Conservation (phyloP, 2,113 vertebrate species). For the Polypterus senegalus region DNA sequence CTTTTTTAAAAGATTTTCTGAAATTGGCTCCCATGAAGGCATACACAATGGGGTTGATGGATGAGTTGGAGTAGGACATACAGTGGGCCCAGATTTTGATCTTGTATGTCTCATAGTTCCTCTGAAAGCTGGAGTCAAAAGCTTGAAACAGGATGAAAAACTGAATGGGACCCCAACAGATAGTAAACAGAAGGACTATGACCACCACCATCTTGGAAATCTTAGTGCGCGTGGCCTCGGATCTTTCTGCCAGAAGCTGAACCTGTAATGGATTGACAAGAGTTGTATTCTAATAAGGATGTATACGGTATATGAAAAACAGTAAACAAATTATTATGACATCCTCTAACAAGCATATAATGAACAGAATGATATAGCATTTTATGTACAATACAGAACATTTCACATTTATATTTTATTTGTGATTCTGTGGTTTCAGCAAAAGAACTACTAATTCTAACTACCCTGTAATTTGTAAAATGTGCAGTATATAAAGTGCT, state of each 20-base stretch:
- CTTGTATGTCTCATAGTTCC: conserved; percentile 47
- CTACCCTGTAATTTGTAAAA: too few species aligned
- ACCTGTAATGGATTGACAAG: conserved; percentile 21
- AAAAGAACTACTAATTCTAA: too few species aligned
- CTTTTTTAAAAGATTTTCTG: conserved; percentile 47
- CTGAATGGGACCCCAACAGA: conserved; percentile 58
- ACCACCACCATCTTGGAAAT: conserved; percentile 52
- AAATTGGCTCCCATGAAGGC: conserved; percentile 56
- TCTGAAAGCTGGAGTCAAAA: conserved; percentile 30
- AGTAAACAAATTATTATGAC: too few species aligned
- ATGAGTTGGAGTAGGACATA: conserved; percentile 56
- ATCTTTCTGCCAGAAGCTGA: conserved; percentile 34
- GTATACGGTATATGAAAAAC: too few species aligned
- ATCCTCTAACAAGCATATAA: too few species aligned
- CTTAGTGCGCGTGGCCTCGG: conserved; percentile 27
- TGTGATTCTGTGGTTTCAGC: too few species aligned
- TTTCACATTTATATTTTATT: too few species aligned
- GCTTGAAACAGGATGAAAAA: conserved; percentile 49
- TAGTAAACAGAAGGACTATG: conserved; percentile 47
- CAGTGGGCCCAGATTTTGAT: conserved; percentile 54
- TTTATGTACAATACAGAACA: too few species aligned
- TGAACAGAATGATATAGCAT: too few species aligned
- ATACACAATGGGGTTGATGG: conserved; percentile 45
- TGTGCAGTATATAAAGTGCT: too few species aligned
- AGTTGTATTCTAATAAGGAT: too few species aligned